phyloP scores from a whole-genome alignment of 2,113 vertebrate genomes.

The Hippocampus mohnikei region DNA sequence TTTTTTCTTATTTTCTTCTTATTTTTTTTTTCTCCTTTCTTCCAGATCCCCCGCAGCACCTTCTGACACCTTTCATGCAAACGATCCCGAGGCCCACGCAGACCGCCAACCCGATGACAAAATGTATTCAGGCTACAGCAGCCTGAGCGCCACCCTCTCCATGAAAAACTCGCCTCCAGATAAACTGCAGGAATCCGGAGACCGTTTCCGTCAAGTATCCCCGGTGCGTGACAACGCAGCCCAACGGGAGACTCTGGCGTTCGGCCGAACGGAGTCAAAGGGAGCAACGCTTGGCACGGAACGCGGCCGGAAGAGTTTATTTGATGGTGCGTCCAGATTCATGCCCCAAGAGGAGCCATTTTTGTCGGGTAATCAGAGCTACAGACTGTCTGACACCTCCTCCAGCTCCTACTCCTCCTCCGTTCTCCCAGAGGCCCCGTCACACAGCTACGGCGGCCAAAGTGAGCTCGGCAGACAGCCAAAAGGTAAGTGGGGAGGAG shows the following conservation, averaged over 20 bases:
- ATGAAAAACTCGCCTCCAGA: conserved; percentile 29
- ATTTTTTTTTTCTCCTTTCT: not conserved
- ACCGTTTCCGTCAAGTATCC: conserved; percentile 73
- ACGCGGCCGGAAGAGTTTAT: conserved; percentile 38
- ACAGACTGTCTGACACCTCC: conserved; percentile 7
- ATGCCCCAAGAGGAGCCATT: not conserved
- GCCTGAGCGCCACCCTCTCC: conserved; percentile 66
- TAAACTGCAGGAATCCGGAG: conserved; percentile 48
- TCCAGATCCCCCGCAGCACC: conserved; percentile 37
- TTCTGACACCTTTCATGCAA: conserved; percentile 16
- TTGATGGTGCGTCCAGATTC: conserved; percentile 30
- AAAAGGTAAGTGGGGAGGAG: conserved; percentile 37
- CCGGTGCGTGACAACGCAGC: conserved; percentile 41
- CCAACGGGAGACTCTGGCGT: conserved; percentile 8
- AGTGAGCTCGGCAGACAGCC: conserved; percentile 24
- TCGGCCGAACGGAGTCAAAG: conserved; percentile 4
- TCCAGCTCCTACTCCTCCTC: conserved; percentile 14
- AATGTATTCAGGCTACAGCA: conserved; percentile 55
- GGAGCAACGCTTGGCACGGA: not conserved
- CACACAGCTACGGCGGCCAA: conserved; percentile 31
- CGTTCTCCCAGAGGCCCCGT: conserved; percentile 2
- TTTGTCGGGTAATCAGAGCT: conserved; percentile 10
- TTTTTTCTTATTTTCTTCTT: not conserved
- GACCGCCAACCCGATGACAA: conserved; percentile 17
- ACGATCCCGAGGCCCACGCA: conserved; percentile 1